These are phyloP conservation scores for Drosophila ezoana DNA, from an alignment of 2,888 invertebrate genomes.

Conservation along the genomic window DNA sequence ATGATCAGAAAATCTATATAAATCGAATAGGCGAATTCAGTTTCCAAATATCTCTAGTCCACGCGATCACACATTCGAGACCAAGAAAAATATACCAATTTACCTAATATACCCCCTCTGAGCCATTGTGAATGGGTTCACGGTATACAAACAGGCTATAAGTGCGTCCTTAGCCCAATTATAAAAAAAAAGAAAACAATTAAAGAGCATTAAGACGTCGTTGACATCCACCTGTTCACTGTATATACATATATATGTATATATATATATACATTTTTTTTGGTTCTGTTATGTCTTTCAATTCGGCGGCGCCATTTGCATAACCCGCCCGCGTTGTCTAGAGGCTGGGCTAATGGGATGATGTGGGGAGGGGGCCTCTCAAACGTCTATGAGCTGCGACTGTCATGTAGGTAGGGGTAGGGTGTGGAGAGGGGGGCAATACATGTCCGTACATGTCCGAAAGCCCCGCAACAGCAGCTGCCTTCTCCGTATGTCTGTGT, in stretches of 20 bases:
- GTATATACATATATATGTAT: background rate
- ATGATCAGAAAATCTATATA: too few species aligned
- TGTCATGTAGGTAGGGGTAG: background rate
- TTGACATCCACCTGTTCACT: constrained; percentile 13
- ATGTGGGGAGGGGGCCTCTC: background rate
- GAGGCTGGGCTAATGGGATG: constrained; percentile 3
- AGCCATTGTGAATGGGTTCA: too few species aligned
- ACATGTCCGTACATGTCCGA: constrained; percentile 10
- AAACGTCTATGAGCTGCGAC: background rate
- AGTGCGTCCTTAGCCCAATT: too few species aligned
- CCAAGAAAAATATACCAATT: too few species aligned
- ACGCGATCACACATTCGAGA: too few species aligned
- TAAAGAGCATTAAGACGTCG: constrained; percentile 17
- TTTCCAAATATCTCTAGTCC: too few species aligned
- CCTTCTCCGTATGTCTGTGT: constrained; percentile 14
- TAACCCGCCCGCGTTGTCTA: constrained; percentile 24
- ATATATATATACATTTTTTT: background rate
- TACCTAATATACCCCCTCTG: too few species aligned
- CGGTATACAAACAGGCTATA: too few species aligned
- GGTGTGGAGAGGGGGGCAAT: background rate
- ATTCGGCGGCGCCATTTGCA: constrained; percentile 41
- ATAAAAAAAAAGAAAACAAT: too few species aligned
- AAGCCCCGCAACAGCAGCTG: constrained; percentile 32
- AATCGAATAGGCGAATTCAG: too few species aligned
- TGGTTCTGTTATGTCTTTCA: constrained; percentile 9